Conservation (phyloP, 2,113 vertebrate genomes). For the Acanthochromis polyacanthus region DNA sequence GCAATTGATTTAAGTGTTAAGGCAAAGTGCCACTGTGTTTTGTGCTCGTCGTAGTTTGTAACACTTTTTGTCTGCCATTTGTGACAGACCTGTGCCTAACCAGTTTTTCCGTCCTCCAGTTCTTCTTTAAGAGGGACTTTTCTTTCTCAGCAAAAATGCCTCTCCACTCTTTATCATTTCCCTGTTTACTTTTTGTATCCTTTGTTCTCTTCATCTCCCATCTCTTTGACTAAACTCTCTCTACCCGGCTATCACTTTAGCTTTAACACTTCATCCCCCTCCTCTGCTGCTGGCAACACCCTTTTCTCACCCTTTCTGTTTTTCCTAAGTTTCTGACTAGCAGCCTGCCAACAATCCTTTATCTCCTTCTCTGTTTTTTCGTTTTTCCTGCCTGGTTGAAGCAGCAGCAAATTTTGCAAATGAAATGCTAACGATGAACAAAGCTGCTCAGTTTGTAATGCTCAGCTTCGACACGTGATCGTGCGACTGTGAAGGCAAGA, state of each 20-base stretch:
- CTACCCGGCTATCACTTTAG: not conserved
- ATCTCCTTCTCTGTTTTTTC: too few species aligned
- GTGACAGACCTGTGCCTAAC: slow-evolving; percentile 33
- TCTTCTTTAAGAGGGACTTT: slow-evolving; percentile 48
- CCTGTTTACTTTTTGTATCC: slow-evolving; percentile 6
- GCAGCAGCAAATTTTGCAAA: too few species aligned
- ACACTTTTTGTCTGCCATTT: slow-evolving; percentile 26
- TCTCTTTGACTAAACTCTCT: slow-evolving; percentile 20
- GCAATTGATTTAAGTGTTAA: slow-evolving; percentile 4
- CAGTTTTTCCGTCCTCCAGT: slow-evolving; percentile 38
- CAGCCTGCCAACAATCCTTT: too few species aligned
- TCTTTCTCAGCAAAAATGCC: slow-evolving; percentile 44
- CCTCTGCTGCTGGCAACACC: slow-evolving; percentile 3
- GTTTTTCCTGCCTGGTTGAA: too few species aligned
- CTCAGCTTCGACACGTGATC: too few species aligned
- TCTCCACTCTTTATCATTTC: slow-evolving; percentile 24
- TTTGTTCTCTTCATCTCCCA: slow-evolving; percentile 37
- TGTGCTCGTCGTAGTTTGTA: not conserved
- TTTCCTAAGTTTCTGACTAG: not conserved
- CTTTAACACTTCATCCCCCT: not conserved
- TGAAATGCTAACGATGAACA: too few species aligned
- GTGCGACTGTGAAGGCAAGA: too few species aligned
- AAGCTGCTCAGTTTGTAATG: too few species aligned
- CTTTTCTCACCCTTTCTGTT: slow-evolving; percentile 11
- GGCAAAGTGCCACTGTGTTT: slow-evolving; percentile 12